These are phyloP conservation scores for Paratrypauchen microcephalus DNA, from an alignment of 2,797 vertebrate species.

Conservation along the genomic window DNA sequence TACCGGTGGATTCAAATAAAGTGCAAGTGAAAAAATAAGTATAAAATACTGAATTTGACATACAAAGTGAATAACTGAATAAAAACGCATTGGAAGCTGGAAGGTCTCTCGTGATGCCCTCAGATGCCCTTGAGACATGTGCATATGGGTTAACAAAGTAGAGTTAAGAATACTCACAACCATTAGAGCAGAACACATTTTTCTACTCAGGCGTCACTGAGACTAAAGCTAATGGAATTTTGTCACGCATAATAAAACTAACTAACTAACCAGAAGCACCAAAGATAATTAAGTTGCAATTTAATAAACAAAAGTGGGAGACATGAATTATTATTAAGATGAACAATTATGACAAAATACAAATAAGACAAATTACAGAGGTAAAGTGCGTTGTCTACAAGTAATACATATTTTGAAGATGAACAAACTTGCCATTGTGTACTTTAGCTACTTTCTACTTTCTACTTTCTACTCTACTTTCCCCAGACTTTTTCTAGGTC, in stretches of 20 bases:
- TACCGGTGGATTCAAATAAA: background rate
- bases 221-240: background rate
- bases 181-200: background rate
- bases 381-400: too few species aligned
- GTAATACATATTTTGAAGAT: background rate
- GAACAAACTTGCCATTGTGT: background rate
- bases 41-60: too few species aligned
- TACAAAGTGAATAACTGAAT: slow-evolving; percentile 7
- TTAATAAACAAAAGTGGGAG: background rate
- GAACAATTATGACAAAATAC: too few species aligned
- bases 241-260: background rate
- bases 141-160: slow-evolving; percentile 8
- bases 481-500: background rate
- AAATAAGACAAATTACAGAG: too few species aligned
- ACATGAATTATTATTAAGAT: background rate
- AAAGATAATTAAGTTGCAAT: background rate
- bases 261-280: background rate
- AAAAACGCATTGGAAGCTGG: background rate
- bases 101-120: slow-evolving; percentile 5
- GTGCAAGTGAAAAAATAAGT: background rate
- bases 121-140: slow-evolving; percentile 2
- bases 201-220: background rate
- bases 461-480: background rate
- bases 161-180: background rate
- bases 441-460: background rate